Conservation (phyloP, 2,888 invertebrate genomes). For the Lottia scabra region DNA sequence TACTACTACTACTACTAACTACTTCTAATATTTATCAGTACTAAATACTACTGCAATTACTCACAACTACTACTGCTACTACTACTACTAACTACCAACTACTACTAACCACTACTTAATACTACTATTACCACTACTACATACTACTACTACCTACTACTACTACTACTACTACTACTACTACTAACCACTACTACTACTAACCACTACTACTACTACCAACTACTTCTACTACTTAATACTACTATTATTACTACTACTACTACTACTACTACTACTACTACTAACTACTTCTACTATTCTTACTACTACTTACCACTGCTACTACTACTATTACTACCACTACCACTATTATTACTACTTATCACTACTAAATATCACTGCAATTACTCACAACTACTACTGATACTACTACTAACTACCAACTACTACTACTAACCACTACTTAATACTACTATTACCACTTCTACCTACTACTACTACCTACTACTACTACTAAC, state of each 20-base stretch:
- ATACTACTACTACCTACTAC: not conserved
- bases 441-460: not conserved
- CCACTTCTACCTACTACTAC: not conserved
- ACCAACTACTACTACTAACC: not conserved
- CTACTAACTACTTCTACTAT: not conserved
- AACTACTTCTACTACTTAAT: not conserved
- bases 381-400: not conserved
- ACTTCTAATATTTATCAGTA: not conserved
- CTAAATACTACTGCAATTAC: not conserved
- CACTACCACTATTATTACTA: not conserved
- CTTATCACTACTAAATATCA: too few relatives aligned
- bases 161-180: slow-evolving; percentile 3
- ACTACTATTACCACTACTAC: not conserved
- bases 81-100: not conserved
- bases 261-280: not conserved
- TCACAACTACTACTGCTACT: not conserved
- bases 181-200: too few relatives aligned
- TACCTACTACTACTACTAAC: not conserved
- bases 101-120: not conserved
- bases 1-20: not conserved
- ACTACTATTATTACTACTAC: too few relatives aligned
- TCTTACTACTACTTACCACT: not conserved
- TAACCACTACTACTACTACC: too few relatives aligned
- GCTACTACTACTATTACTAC: slow-evolving; percentile 3
- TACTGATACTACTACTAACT: not conserved